These are phyloP conservation scores for Autographa gamma DNA, from an alignment of 2,888 invertebrate genomes.

Conservation along the genomic window DNA sequence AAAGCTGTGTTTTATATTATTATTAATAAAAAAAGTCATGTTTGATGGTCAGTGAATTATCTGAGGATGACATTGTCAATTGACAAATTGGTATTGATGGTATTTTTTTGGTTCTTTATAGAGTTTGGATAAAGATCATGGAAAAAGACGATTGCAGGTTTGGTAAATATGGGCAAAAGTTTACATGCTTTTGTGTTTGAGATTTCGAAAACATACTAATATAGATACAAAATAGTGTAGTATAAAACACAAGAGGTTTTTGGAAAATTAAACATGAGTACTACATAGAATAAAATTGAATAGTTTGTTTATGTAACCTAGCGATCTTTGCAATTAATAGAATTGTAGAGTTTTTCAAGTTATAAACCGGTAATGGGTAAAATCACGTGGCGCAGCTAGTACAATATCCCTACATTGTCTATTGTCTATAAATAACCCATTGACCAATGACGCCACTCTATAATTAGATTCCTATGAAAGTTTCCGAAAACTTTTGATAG, in stretches of 20 bases:
- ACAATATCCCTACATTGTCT: neutral
- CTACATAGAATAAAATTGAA: no score
- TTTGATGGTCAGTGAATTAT: neutral
- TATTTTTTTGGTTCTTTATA: neutral
- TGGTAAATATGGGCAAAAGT: neutral
- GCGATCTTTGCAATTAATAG: no score
- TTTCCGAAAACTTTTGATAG: conserved; percentile 57
- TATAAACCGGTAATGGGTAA: no score
- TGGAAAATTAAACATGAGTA: no score
- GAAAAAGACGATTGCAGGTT: neutral
- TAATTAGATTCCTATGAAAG: conserved; percentile 40
- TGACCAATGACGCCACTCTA: conserved; percentile 7
- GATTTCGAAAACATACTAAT: neutral
- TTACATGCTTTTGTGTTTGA: neutral
- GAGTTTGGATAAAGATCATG: no score
- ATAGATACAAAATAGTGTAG: no score
- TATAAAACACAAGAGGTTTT: no score
- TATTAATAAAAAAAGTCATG: neutral
- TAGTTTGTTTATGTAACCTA: no score
- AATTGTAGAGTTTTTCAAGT: no score
- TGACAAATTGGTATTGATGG: neutral
- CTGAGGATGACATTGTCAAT: no score
- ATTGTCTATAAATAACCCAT: conserved; percentile 8
- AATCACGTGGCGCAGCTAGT: no score
- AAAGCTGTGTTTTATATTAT: neutral